Conservation (phyloP, 2,888 invertebrate species). For the Phalangium opilio region DNA sequence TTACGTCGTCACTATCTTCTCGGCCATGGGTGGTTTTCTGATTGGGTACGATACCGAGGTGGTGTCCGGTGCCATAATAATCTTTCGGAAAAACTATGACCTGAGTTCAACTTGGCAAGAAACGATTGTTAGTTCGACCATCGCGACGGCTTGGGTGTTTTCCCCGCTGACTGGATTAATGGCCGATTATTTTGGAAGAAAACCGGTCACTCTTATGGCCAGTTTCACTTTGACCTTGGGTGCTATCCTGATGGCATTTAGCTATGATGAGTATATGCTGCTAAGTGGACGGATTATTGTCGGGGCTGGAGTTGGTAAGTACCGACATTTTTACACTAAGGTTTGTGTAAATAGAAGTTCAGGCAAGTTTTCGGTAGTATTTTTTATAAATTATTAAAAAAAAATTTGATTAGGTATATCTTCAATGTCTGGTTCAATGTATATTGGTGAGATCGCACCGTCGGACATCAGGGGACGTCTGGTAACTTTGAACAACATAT, state of each 20-base stretch:
- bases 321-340: neutral
- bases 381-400: too few species aligned
- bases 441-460: slow-evolving; percentile 40
- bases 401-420: slow-evolving; percentile 36
- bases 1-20: slow-evolving; percentile 31
- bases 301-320: slow-evolving; percentile 37
- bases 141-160: slow-evolving; percentile 34
- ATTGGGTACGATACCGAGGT: slow-evolving; percentile 46
- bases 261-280: slow-evolving; percentile 29
- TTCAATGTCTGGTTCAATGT: slow-evolving; percentile 41
- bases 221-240: slow-evolving; percentile 37
- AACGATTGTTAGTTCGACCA: slow-evolving; percentile 34
- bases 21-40: slow-evolving; percentile 38
- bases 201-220: slow-evolving; percentile 35
- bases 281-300: slow-evolving; percentile 34
- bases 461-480: slow-evolving; percentile 35
- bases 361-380: too few species aligned
- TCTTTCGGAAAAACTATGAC: slow-evolving; percentile 29
- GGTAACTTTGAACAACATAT: slow-evolving; percentile 36
- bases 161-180: slow-evolving; percentile 34
- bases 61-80: slow-evolving; percentile 35
- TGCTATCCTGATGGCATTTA: slow-evolving; percentile 33
- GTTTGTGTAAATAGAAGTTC: too few species aligned
- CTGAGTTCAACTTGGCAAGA: slow-evolving; percentile 35
- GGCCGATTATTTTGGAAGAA: slow-evolving; percentile 37